A percentile compares a stretch with the other conserved stretches of the same genome.
Evolutionary conservation across 2,113 vertebrate genomes (phyloP).

Genomic region (Ranitomeya variabilis): DNA sequence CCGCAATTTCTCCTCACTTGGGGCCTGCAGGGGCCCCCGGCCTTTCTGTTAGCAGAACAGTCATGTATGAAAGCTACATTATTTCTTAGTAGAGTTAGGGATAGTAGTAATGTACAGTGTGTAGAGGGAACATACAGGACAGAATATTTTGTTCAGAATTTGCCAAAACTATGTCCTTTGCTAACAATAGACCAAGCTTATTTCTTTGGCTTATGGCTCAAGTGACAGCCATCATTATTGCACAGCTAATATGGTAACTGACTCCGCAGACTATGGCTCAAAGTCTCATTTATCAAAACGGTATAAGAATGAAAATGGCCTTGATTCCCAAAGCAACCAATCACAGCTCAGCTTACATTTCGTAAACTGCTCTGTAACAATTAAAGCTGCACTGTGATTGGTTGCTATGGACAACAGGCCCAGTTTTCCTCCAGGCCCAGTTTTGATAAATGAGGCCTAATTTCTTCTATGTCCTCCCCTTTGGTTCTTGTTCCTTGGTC

Average conservation of each 20-base stretch:
- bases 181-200: background rate
- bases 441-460: no score
- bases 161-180: background rate
- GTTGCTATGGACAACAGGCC: no score
- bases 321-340: no score
- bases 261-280: no score
- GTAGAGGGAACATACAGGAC: background rate
- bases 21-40: conserved; percentile 45
- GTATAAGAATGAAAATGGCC: no score
- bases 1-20: background rate
- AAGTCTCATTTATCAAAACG: no score
- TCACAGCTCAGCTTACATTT: no score
- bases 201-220: background rate
- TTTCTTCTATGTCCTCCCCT: no score
- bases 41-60: conserved; percentile 28
- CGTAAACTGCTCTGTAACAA: no score
- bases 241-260: background rate
- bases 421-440: no score
- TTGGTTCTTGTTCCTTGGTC: no score
- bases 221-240: background rate
- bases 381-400: no score
- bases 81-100: conserved; percentile 11
- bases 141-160: background rate
- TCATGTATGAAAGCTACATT: background rate
- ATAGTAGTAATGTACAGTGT: background rate